phyloP scores from a whole-genome alignment of 2,888 invertebrate species.

The Norana najaformis region DNA sequence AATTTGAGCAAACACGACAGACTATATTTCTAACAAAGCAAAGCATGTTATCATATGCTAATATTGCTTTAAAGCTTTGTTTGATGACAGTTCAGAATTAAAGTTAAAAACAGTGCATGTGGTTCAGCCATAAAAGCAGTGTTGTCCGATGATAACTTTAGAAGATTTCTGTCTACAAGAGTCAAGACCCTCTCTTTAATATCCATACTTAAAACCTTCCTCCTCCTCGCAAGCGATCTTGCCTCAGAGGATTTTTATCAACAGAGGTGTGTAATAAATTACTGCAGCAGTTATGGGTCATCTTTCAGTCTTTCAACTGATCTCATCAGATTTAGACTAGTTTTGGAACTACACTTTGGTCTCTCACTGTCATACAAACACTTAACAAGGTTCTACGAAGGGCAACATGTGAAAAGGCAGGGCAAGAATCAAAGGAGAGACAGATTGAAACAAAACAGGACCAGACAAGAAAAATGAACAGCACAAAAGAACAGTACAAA shows the following conservation, averaged over 20 bases:
- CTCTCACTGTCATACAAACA: no score
- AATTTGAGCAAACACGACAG: neutral
- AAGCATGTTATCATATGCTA: neutral
- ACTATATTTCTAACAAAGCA: neutral
- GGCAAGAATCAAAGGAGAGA: neutral
- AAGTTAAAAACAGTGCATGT: no score
- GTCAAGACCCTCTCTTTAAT: no score
- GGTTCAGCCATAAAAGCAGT: neutral
- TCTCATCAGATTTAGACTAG: neutral
- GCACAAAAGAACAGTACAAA: neutral
- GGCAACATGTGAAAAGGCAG: neutral
- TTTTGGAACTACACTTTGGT: neutral
- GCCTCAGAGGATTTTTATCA: no score
- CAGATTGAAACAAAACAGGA: neutral
- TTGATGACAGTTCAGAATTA: no score
- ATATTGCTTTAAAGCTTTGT: neutral
- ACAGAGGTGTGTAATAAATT: no score
- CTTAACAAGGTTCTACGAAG: no score
- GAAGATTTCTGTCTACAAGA: neutral
- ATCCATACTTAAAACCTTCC: no score
- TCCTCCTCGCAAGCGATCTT: no score
- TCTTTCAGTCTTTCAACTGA: neutral
- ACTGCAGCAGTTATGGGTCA: no score
- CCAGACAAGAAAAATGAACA: neutral
- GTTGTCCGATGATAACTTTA: neutral